Evolutionary conservation across 2,888 invertebrate genomes (phyloP).

Genomic region (Cepaea hortensis): DNA sequence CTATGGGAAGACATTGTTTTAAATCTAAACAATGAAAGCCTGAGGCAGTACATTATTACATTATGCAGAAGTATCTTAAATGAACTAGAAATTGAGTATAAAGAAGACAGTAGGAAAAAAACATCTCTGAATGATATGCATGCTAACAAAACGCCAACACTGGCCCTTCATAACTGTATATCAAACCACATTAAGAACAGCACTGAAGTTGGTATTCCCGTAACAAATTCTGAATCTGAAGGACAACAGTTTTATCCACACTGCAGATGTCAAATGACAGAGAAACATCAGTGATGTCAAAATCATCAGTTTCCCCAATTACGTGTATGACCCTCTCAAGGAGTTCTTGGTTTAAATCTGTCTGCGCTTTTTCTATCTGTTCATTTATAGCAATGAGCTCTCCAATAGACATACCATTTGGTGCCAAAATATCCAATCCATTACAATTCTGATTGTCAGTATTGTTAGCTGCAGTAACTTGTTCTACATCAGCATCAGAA

Average conservation of each 20-base stretch:
- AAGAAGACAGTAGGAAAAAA: too few species aligned
- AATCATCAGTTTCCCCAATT: constrained; percentile 47
- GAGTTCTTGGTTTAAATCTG: constrained; percentile 25
- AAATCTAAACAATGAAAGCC: too few species aligned
- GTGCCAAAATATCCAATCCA: constrained; percentile 42
- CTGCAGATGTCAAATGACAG: constrained; percentile 47
- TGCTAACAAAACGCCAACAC: neutral
- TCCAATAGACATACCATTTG: constrained; percentile 45
- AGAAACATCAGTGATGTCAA: constrained; percentile 39
- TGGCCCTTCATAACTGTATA: neutral
- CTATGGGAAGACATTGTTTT: too few species aligned
- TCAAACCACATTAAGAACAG: neutral
- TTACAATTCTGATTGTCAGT: neutral
- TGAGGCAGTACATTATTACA: too few species aligned
- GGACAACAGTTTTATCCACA: constrained; percentile 41
- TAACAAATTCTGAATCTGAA: constrained; percentile 40
- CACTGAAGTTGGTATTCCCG: constrained; percentile 2
- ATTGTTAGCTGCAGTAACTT: neutral
- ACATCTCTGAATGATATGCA: too few species aligned
- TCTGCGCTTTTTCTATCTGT: constrained; percentile 47
- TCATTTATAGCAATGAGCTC: constrained; percentile 49
- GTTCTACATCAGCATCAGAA: constrained; percentile 13
- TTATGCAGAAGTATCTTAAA: too few species aligned
- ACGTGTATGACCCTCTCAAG: constrained; percentile 35
- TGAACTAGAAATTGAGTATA: too few species aligned